Conservation (phyloP, 2,888 invertebrate species). For the Pyrochroa serraticornis region DNA sequence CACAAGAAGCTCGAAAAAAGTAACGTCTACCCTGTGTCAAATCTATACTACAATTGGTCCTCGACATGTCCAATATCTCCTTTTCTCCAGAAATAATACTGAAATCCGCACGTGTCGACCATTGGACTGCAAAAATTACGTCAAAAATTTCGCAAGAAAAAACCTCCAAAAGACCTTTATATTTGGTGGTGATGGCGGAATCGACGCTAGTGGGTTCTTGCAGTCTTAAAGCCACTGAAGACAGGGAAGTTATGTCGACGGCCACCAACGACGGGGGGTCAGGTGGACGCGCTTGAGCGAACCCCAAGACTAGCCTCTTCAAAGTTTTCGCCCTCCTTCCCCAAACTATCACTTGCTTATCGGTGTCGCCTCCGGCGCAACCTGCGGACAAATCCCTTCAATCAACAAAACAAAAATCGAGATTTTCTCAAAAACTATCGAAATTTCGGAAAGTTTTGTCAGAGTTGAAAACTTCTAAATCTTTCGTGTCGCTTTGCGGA, state of each 20-base stretch:
- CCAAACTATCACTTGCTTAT: conserved; percentile 87
- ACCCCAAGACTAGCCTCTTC: conserved; percentile 79
- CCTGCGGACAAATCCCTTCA: conserved; percentile 56
- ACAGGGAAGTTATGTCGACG: conserved; percentile 77
- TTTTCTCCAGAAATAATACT: conserved; percentile 79
- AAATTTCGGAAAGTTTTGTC: too few species aligned
- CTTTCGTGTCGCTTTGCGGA: too few species aligned
- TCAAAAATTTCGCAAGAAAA: background rate
- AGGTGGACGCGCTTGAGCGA: conserved; percentile 85
- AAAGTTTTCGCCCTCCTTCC: conserved; percentile 81
- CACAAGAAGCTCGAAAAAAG: conserved; percentile 89
- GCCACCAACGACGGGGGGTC: conserved; percentile 81
- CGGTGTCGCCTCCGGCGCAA: conserved; percentile 75
- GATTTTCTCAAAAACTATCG: too few species aligned
- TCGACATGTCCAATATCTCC: conserved; percentile 73
- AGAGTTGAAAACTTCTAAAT: too few species aligned
- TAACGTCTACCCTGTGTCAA: conserved; percentile 86
- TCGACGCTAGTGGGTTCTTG: conserved; percentile 74
- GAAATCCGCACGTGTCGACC: conserved; percentile 89
- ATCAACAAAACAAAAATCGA: background rate
- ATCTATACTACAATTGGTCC: conserved; percentile 68
- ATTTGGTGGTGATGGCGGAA: conserved; percentile 86
- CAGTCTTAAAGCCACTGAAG: conserved; percentile 69
- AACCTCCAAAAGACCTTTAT: conserved; percentile 74
- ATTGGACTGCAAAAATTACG: conserved; percentile 74